Conservation (phyloP, 2,888 invertebrate genomes). For the Diarsia brunnea region DNA sequence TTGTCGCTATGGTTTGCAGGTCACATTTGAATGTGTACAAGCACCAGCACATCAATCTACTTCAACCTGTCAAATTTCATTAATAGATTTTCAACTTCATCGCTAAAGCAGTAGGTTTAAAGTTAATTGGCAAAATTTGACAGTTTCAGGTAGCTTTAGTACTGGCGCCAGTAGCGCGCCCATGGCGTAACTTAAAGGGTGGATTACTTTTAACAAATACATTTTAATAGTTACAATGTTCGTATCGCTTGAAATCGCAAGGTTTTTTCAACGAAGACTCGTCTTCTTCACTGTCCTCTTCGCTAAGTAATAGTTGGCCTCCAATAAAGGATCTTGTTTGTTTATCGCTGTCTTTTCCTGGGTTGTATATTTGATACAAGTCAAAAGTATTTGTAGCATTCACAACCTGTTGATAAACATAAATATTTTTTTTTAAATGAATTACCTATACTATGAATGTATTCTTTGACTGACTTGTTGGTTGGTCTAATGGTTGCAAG, state of each 20-base stretch:
- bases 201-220: not conserved
- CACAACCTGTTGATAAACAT: slow-evolving; percentile 4
- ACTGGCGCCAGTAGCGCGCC: too few relatives aligned
- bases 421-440: too few relatives aligned
- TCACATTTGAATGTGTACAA: not conserved
- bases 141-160: too few relatives aligned
- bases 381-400: slow-evolving; percentile 27
- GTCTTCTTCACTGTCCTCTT: not conserved
- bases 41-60: too few relatives aligned
- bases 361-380: slow-evolving; percentile 20
- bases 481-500: too few relatives aligned
- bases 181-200: not conserved
- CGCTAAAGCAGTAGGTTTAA: too few relatives aligned
- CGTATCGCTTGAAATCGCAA: slow-evolving; percentile 14
- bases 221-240: slow-evolving; percentile 23
- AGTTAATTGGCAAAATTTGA: too few relatives aligned
- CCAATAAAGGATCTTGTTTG: slow-evolving; percentile 18
- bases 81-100: too few relatives aligned
- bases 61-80: too few relatives aligned
- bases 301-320: slow-evolving; percentile 11
- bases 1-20: not conserved
- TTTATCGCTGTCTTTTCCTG: not conserved
- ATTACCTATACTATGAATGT: too few relatives aligned
- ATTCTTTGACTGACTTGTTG: too few relatives aligned
- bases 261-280: not conserved